Evolutionary conservation across 2,888 invertebrate species (phyloP), one percentile per base, ranked within the genome.

Genomic region (Macrophya annulata): DNA sequence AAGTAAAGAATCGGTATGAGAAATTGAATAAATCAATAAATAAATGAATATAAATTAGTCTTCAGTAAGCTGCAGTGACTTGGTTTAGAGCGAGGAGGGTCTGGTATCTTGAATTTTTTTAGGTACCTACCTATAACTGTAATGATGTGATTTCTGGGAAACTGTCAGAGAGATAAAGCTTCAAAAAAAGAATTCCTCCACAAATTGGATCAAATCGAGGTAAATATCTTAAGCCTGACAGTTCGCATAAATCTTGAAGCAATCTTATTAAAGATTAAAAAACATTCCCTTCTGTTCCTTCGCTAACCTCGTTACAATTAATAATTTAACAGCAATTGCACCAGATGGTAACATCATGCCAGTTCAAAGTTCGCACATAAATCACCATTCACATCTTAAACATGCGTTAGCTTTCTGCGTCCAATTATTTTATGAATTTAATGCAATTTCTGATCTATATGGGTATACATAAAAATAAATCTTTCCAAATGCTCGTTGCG

Each of bases 241-340:
- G n/a, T 43, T 3, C n/a, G 21, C 62, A 43, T 62, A 81, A 81
- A 81, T 81, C 62, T 81, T 43, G 45, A 62, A 37, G 15, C 40
- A 81, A 55, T 62, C 8, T 81, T 8, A 62, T 81, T 40, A 43
- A 81, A 62, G 37, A 31, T 81, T 81, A 9, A 81, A 15, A 17
- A 21, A 25, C 17, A 81, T 81, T 81, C 81, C 15, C 81, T 59
- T 43, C 40, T 59, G 40, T 62, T 40, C 62, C 81, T 21, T 31
- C 10, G 62, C 81, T 40, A 62, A 40, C 12, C 21, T 62, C 21
- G 62, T 43, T 81, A 62, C 43, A 81, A 62, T 62, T 62, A 81
- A 81, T 81, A 59, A 81, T 81, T 81, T 40, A 81, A 40, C n/a
- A 62, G 40, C 81, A 62, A 43, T 62, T 62, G 37, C 62, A 77